These are phyloP conservation scores for Apamea epomidion DNA, from an alignment of 2,888 invertebrate genomes.

Conservation along the genomic window DNA sequence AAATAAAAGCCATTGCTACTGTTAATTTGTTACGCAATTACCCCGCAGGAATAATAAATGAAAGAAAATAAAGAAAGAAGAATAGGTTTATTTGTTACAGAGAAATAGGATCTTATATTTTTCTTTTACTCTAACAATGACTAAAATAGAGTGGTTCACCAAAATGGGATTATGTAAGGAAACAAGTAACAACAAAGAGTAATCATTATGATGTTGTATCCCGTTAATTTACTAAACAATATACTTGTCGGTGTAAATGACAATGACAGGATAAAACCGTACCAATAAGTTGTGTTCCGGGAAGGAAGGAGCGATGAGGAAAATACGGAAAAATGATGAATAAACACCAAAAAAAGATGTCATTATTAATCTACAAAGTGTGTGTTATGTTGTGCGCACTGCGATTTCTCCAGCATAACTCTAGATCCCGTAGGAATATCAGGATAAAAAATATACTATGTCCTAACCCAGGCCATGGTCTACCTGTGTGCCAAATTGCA, in stretches of 20 bases:
- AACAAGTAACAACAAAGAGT: neutral
- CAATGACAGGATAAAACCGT: slow-evolving; percentile 11
- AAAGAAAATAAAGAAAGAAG: too few species aligned
- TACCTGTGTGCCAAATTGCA: too few species aligned
- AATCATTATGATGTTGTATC: neutral
- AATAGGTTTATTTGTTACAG: too few species aligned
- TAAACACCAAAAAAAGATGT: neutral
- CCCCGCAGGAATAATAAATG: too few species aligned
- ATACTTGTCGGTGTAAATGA: neutral
- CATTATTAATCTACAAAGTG: neutral
- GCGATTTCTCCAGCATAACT: too few species aligned
- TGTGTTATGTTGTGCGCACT: neutral
- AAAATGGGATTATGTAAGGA: neutral
- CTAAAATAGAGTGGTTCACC: neutral
- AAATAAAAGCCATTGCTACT: too few species aligned
- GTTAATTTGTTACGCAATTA: too few species aligned
- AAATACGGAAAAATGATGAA: neutral
- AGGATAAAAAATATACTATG: too few species aligned
- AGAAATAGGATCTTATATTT: neutral
- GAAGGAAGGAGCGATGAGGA: slow-evolving; percentile 5
- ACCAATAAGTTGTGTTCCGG: slow-evolving; percentile 14
- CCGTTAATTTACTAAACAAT: slow-evolving; percentile 5
- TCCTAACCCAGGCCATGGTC: too few species aligned
- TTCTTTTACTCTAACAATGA: neutral
- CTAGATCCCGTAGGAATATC: too few species aligned